phyloP scores from a whole-genome alignment of 1,140 invertebrate genomes.

The Araneus ventricosus region DNA sequence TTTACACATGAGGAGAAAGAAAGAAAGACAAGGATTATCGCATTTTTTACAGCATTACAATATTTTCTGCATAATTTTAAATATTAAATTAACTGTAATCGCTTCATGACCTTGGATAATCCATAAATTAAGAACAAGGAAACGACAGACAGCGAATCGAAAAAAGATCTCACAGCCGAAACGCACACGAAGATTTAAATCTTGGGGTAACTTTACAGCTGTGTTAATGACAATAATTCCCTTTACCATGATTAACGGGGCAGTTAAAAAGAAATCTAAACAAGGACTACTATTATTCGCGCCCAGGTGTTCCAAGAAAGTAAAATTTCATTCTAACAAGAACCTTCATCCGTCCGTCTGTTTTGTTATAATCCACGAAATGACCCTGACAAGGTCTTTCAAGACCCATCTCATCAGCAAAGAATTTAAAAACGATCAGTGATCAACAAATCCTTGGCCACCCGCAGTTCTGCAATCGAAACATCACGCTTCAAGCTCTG shows the following conservation, averaged over 20 bases:
- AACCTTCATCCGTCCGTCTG: background rate
- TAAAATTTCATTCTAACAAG: background rate
- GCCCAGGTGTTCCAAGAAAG: background rate
- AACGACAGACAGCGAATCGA: background rate
- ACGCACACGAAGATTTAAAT: background rate
- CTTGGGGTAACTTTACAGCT: background rate
- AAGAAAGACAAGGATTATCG: background rate
- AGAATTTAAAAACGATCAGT: background rate
- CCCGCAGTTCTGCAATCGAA: constrained; percentile 3
- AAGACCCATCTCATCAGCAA: background rate
- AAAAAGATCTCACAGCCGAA: background rate
- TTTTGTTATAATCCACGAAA: constrained; percentile 20
- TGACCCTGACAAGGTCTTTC: constrained; percentile 23
- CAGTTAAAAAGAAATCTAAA: background rate
- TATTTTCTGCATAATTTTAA: background rate
- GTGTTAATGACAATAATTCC: constrained; percentile 1
- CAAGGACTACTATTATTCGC: background rate
- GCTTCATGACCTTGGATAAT: background rate
- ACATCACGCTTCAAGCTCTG: constrained; percentile 19
- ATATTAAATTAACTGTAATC: background rate
- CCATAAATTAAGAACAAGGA: constrained; percentile 5
- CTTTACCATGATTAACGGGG: background rate
- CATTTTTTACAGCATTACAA: background rate
- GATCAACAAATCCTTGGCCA: constrained; percentile 24
- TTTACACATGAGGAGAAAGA: background rate